Evolutionary conservation across 2,888 invertebrate species (phyloP), one percentile per base, ranked within the genome.

Genomic region (Heliconius charithonia): DNA sequence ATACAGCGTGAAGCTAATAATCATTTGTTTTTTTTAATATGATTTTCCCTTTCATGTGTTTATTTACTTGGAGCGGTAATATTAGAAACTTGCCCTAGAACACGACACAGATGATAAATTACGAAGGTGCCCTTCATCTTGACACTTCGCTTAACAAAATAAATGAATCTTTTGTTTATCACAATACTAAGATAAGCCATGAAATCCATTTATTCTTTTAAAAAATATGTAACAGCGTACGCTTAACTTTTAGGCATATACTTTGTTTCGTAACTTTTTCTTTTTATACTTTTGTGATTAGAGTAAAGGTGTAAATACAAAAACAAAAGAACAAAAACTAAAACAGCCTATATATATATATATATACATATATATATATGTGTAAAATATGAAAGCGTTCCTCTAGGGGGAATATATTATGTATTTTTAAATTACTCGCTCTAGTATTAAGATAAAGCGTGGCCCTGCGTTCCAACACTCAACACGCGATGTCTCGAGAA

Each of bases 131-230:
- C 74, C 78, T 78, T 56, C 76, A 25, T 25, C 69, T 41, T 67
- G 75, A 72, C 77, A 75, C 75, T 72, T 78, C 76, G 78, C 73
- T 80, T 74, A 78, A 59, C 63, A 74, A 65, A 70, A 78, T 70
- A 80, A 80, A 80, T 80, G 74, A 78, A 74, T 71, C 76, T 63
- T 69, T 72, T 72, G 56, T 65, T 70, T 65, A 65, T 71, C 65
- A 16, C 32, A 51, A n/a, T 6, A 12, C 32, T 59, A 9, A 63
- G 65, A 65, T 72, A 51, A 65, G 29, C 51, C 32, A 59, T 63
- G 59, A 73, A 73, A 71, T 32, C 62, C 19, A 56, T 65, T 76
- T 37, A 59, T 69, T 41, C 27, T 76, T 12, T 59, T 59, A 76
- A 75, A 27, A 51, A 51, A 51, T 70, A 70, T 69, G 29, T 32